These are phyloP conservation scores for Microcaecilia unicolor DNA, from an alignment of 2,797 vertebrate genomes.

Conservation along the genomic window DNA sequence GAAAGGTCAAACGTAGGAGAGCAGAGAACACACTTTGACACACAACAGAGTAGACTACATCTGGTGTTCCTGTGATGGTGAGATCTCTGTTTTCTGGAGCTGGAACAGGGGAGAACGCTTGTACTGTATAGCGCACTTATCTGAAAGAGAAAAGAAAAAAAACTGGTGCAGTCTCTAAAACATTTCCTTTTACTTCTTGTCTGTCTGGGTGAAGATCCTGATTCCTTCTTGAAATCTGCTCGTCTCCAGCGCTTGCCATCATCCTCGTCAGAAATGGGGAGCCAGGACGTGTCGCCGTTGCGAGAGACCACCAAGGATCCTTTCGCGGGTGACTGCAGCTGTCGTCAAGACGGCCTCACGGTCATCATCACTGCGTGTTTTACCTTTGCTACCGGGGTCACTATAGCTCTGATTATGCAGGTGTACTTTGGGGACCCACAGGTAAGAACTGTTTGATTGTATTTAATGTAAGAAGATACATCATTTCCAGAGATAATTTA, in stretches of 20 bases:
- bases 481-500: background rate
- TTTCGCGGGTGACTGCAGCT: conserved; percentile 75
- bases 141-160: no score
- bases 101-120: no score
- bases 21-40: no score
- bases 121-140: no score
- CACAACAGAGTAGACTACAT: no score
- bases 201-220: conserved; percentile 83
- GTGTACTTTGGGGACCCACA: conserved; percentile 96
- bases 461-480: background rate
- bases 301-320: conserved; percentile 86
- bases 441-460: conserved; percentile 52
- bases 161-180: no score
- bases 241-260: conserved; percentile 91
- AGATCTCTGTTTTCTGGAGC: no score
- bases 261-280: conserved; percentile 84
- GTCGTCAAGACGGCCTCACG: conserved; percentile 84
- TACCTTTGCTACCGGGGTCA: conserved; percentile 89
- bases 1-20: no score
- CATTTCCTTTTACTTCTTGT: background rate
- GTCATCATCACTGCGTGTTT: conserved; percentile 94
- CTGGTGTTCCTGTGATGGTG: no score
- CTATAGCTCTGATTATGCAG: conserved; percentile 90
- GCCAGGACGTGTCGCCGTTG: conserved; percentile 76
- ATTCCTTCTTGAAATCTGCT: conserved; percentile 85